A percentile compares a stretch with the other conserved stretches of the same genome.
Evolutionary conservation across 1,140 invertebrate genomes (phyloP).

Genomic region (Oedothorax gibbosus): DNA sequence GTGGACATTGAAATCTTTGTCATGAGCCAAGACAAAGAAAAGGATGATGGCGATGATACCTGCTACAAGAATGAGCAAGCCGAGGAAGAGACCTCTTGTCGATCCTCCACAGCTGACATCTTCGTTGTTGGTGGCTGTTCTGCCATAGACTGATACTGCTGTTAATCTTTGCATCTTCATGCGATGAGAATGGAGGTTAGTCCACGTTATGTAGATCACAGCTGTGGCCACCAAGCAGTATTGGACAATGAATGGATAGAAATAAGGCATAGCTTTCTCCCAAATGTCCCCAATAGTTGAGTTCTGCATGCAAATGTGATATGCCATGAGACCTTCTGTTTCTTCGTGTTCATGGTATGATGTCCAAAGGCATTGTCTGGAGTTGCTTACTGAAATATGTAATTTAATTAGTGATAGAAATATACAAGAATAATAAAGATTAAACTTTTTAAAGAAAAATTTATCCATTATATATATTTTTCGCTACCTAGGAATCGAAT

Average conservation of each 20-base stretch:
- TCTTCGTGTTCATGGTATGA: constrained; percentile 65
- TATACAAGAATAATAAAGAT: too few species aligned
- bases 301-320: constrained; percentile 74
- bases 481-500: too few species aligned
- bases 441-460: too few species aligned
- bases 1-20: constrained; percentile 70
- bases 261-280: constrained; percentile 75
- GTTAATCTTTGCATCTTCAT: constrained; percentile 30
- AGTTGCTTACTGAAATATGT: constrained; percentile 22
- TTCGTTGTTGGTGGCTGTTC: constrained; percentile 18
- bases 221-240: constrained; percentile 75
- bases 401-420: not conserved
- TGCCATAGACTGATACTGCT: constrained; percentile 40
- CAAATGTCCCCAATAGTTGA: constrained; percentile 75
- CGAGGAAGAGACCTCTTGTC: constrained; percentile 75
- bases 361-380: constrained; percentile 28
- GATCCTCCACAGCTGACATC: constrained; percentile 73
- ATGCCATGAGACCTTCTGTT: constrained; percentile 72
- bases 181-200: constrained; percentile 67
- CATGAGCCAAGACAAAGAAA: constrained; percentile 75
- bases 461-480: too few species aligned
- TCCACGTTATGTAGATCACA: constrained; percentile 76
- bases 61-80: constrained; percentile 73
- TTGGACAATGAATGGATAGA: constrained; percentile 75
- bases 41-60: constrained; percentile 76